Evolutionary conservation across 2,113 vertebrate genomes (phyloP).

Genomic region (Scomber scombrus): DNA sequence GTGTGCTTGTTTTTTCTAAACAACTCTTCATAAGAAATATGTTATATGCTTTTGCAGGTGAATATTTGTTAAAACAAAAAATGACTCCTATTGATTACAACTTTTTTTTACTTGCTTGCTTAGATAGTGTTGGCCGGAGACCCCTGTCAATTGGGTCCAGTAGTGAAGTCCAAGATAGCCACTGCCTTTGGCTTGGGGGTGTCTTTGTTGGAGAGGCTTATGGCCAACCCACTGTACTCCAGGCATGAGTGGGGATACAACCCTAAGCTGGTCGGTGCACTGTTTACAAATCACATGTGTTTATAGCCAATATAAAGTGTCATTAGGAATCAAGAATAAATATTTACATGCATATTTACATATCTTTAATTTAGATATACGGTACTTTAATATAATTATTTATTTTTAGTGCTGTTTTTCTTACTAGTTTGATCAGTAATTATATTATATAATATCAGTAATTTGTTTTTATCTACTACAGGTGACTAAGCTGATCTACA

Average conservation of each 20-base stretch:
- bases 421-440: background rate
- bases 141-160: conserved; percentile 93
- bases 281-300: background rate
- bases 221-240: conserved; percentile 86
- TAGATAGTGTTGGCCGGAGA: conserved; percentile 95
- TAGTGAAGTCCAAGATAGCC: conserved; percentile 91
- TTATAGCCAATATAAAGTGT: background rate
- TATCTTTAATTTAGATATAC: background rate
- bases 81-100: background rate
- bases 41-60: no score
- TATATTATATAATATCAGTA: no score
- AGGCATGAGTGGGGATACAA: conserved; percentile 91
- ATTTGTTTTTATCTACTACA: conserved; percentile 66
- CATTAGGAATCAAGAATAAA: background rate
- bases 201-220: conserved; percentile 93
- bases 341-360: background rate
- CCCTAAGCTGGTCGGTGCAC: conserved; percentile 90
- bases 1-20: no score
- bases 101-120: background rate
- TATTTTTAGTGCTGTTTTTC: background rate
- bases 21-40: no score
- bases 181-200: conserved; percentile 88
- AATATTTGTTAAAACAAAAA: background rate
- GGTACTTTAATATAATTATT: background rate
- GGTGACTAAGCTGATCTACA: conserved; percentile 95